Base-by-base conservation (phyloP, 1,140 invertebrate species). In the Magallana gigas region DNA sequence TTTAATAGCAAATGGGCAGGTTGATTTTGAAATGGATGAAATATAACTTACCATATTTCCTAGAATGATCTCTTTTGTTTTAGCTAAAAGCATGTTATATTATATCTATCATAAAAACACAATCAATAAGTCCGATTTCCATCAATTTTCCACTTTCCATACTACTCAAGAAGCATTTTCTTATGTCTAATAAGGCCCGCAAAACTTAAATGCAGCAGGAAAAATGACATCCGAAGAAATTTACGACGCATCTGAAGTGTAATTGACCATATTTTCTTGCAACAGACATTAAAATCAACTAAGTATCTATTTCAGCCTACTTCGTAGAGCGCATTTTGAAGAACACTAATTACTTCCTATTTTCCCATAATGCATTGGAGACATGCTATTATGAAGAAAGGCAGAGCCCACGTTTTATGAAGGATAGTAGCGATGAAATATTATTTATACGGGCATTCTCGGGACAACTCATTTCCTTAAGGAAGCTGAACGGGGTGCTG, bases 341-440 rank as follows among this genome's bases (percentile, higher is more conserved):
- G 83, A 89, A 83, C 82, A 83, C 85, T 89, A 89, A 89, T 89
- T 87, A 89, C 86, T 89, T 89, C 88, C 88, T 86, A 89, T 84
- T 76, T 86, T 48, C 48, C 23, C 29, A 23, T 60, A 83, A 84
- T 82, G 83, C 83, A 83, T 85, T 64, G 23, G 57, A 68, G 88
- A 29, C 85, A 62, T 83, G 68, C 85, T 71, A 87, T 87, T 86
- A 85, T 89, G 84, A 82, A 85, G 71, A 87, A 83, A 57, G 62
- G 64, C 81, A 64, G 59, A 81, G 59, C 59, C 81, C 80, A 87
- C 57, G 81, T 83, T 87, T 87, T 60, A 87, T 87, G 64, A 36
- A 58, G 57, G 68, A 29, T 23, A 36, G 59, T 59, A 85, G 36
- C 80, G 62, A 58, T 57, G 57, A 82, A 89, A 86, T 89, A 89